Evolutionary conservation across 2,888 invertebrate genomes (phyloP), one percentile per base, ranked within the genome.

Genomic region (Epiblema foenella): DNA sequence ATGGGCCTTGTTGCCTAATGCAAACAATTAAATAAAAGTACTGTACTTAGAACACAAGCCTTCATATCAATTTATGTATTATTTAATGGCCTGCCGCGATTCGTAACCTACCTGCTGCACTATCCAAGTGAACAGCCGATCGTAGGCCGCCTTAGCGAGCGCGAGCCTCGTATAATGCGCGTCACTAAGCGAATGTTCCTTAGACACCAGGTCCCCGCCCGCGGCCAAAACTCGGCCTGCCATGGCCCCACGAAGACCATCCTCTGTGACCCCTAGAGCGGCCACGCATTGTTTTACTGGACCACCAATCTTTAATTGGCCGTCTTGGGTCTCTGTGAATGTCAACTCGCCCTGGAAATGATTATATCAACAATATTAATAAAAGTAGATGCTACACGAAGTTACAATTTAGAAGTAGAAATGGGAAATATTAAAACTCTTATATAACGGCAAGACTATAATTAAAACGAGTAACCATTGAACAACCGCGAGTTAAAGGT

Each of bases 71-170:
- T 33, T 33, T 8, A 8, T 8, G 0, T 33, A 7, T 5, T 33
- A 5, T 5, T 33, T 5, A 33, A 33, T 33, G 17, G 64, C 7
- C 9, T 59, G 54, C 9, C 51, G 5, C 8, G 9, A 33, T 33
- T 7, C 0, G 20, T 4, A n/a, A 56, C 37, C 11, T 0, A 91
- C 93, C 88, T 93, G 93, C 54, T 95, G 95, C 17, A 99, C 99
- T 73, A 99, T 98, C 98, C 98, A 99, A 0, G 97, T 95, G 90
- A 99, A 99, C 65, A 99, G 94, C 20, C 98, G 94, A 83, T 99
- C 99, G 83, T 99, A 99, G 33, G 99, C 95, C 2, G 99, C 99
- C 94, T 99, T 99, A 2, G 98, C 98, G 66, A 98, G 94, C 7
- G 99, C 99, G 88, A 99, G 97, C 75, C 98, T 93, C 15, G 98